Evolutionary conservation across 2,888 invertebrate species (phyloP), one percentile per base, ranked within the genome.

Genomic region (Drosophila quinaria): DNA sequence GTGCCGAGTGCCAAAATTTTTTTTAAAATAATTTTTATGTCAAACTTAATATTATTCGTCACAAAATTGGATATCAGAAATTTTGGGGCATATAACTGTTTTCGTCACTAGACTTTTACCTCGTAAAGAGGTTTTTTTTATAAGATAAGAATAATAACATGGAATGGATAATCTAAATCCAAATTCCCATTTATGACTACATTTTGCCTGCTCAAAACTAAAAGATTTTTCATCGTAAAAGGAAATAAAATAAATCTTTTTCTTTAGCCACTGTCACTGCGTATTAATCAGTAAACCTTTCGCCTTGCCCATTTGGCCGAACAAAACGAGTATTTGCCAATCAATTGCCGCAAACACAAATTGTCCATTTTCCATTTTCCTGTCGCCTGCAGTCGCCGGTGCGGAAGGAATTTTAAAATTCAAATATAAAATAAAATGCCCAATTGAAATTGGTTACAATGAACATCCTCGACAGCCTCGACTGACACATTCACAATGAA

Each of bases 341-440:
- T 91, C 91, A 91, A 91, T 91, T 91, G 90, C 89, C 91, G 89
- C 89, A 91, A 91, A 91, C 91, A 91, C 90, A 91, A 91, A 91
- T 91, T 91, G 91, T 91, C 91, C 91, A 91, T 91, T 91, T 91
- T 91, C 91, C 91, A 91, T 91, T 91, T 91, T 91, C 91, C 91
- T 91, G 91, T 84, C 75, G 80, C 82, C 89, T 68, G 78, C 80
- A 77, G 82, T 85, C 77, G 87, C 78, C 85, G 86, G 65, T 80
- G 76, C 84, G 91, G 90, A 91, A 89, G 82, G 89, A 88, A 90
- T 91, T 90, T 91, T 84, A 89, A 91, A 90, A 88, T 89, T 83
- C 89, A 87, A 91, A 90, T 91, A 91, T 90, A 91, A 90, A 87
- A 89, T 89, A 90, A 89, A 91, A 91, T 90, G 85, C 90, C 87